phyloP scores from a whole-genome alignment of 2,113 vertebrate genomes.

The Anser cygnoides region DNA sequence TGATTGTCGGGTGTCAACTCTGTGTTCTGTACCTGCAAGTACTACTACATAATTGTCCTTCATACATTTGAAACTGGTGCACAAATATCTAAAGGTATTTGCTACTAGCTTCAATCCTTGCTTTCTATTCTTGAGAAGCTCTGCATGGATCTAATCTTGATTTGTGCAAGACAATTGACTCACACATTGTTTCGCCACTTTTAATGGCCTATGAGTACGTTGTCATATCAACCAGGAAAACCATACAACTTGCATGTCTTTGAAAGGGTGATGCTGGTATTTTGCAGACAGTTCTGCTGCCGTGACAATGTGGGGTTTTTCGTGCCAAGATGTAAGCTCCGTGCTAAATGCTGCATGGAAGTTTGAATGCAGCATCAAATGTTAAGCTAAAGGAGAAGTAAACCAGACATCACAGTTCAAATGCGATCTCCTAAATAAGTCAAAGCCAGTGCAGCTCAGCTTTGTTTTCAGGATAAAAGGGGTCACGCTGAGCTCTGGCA shows the following conservation, averaged over 20 bases:
- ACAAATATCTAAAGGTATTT: neutral
- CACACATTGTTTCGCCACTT: neutral
- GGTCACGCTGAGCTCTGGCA: neutral
- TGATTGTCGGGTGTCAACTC: neutral
- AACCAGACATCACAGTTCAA: neutral
- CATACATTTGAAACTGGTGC: neutral
- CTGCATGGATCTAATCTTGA: neutral
- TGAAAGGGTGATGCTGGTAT: neutral
- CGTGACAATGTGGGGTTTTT: neutral
- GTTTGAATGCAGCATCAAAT: neutral
- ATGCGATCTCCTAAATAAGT: neutral
- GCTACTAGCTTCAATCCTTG: neutral
- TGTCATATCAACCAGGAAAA: neutral
- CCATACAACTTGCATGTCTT: neutral
- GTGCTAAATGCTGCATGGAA: accelerated
- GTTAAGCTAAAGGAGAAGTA: neutral
- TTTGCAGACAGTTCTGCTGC: neutral
- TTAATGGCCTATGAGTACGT: neutral
- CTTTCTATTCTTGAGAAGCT: neutral
- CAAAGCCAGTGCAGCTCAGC: neutral
- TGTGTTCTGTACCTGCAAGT: neutral
- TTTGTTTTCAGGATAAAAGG: neutral
- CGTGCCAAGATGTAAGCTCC: neutral
- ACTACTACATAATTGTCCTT: neutral
- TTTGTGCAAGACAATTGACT: neutral